Conservation (phyloP, 2,797 vertebrate species). For the Sebastes wilsoni region DNA sequence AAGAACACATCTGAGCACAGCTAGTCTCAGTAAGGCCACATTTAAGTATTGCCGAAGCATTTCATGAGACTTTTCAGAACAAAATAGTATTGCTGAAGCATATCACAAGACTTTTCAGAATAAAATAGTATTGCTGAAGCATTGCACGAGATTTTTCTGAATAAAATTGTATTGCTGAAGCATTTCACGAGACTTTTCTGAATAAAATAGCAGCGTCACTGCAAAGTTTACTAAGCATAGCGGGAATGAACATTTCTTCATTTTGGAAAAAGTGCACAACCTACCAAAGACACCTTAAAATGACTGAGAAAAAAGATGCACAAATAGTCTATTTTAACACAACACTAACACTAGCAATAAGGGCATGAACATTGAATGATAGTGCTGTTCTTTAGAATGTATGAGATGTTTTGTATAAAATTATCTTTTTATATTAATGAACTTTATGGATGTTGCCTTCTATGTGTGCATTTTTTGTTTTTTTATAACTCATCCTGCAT, state of each 20-base stretch:
- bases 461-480: slow-evolving; percentile 29
- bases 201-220: slow-evolving; percentile 35
- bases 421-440: slow-evolving; percentile 75
- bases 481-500: slow-evolving; percentile 79
- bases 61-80: slow-evolving; percentile 27
- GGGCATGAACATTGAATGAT: slow-evolving; percentile 72
- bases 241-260: slow-evolving; percentile 41
- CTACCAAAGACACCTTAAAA: slow-evolving; percentile 85
- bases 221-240: slow-evolving; percentile 37
- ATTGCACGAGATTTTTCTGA: slow-evolving; percentile 27
- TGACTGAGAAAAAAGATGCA: slow-evolving; percentile 66
- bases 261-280: slow-evolving; percentile 65
- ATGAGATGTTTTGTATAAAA: slow-evolving; percentile 79
- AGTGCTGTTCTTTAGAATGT: slow-evolving; percentile 83
- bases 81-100: slow-evolving; percentile 32
- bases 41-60: slow-evolving; percentile 33
- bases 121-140: slow-evolving; percentile 21
- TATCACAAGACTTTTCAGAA: background rate
- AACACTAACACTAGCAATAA: slow-evolving; percentile 75
- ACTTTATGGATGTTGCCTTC: slow-evolving; percentile 75
- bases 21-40: slow-evolving; percentile 25
- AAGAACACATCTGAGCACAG: slow-evolving; percentile 38
- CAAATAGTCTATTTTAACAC: slow-evolving; percentile 72
- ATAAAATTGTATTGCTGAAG: slow-evolving; percentile 28
- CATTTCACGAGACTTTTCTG: slow-evolving; percentile 12